Base-by-base conservation (phyloP, 2,888 invertebrate genomes). In the Teleiodes luculella region DNA sequence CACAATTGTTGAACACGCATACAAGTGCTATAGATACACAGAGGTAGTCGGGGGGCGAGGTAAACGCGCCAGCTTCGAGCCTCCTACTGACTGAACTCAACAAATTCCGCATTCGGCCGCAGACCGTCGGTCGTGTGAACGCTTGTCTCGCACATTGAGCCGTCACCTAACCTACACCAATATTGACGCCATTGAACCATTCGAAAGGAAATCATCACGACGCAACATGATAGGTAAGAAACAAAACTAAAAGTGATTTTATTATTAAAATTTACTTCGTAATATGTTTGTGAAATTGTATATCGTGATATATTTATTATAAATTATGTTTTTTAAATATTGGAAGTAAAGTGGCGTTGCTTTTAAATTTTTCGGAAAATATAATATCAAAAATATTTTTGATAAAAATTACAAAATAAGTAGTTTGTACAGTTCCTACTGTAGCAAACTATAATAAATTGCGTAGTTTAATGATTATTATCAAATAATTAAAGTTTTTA, bases 141-240 rank as follows among this genome's bases (percentile, higher is more conserved):
- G 82, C 70, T 69, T 71, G 72, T 68, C 60, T 67, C 54, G 67
- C 60, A n/a, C 3, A 64, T 64, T 59, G 59, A 66, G 65, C 67
- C 66, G 67, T 73, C 71, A 70, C 86, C 76, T 79, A 89, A 89
- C 89, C 89, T 89, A 89, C 87, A 76, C 74, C 88, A 89, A 89
- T 88, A 89, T 76, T 76, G 74, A 80, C 82, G 74, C 75, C 77
- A 83, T 88, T 89, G 83, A 70, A 75, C 81, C 76, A 66, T 67
- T 67, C 64, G 65, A 41, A 65, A 62, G 70, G 64, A 62, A 68
- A 64, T 76, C 78, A 76, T 78, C 78, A 76, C 72, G 72, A 66
- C 60, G 59, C 65, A 80, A 74, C 66, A 88, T 89, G 88, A 89
- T 89, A 76, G 87, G 88, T 89, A 71, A 88, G 88, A 30, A n/a